A percentile compares a stretch with the other conserved stretches of the same genome.
Evolutionary conservation across 2,797 vertebrate genomes (phyloP).

Genomic region (Anguilla marmorata): DNA sequence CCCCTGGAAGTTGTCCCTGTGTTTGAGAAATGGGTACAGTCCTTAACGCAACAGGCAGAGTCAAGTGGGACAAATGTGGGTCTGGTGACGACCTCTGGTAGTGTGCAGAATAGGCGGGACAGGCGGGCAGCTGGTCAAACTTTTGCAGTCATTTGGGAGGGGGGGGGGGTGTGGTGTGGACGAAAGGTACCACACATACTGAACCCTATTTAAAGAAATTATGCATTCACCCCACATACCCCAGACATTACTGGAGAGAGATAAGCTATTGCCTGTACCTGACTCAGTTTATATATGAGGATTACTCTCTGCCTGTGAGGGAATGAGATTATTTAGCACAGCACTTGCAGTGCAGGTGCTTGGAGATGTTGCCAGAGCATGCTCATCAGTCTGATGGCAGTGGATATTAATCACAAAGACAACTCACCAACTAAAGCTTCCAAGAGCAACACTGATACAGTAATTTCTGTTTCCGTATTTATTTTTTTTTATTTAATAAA

Average conservation of each 20-base stretch:
- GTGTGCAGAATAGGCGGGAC: neutral
- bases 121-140: slow-evolving; percentile 4
- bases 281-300: neutral
- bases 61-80: neutral
- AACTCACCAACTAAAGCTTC: neutral
- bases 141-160: neutral
- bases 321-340: neutral
- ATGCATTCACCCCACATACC: neutral
- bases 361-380: slow-evolving; percentile 18
- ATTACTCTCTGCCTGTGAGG: neutral
- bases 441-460: neutral
- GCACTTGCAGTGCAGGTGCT: slow-evolving; percentile 8
- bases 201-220: neutral
- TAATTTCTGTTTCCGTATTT: slow-evolving; percentile 11
- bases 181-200: neutral
- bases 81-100: neutral
- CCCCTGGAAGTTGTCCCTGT: neutral
- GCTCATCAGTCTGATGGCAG: slow-evolving; percentile 5
- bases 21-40: neutral
- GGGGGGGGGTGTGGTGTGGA: neutral
- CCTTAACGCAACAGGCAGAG: neutral
- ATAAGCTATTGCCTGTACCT: neutral
- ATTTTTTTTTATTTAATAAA: neutral
- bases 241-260: neutral
- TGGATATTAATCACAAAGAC: slow-evolving; percentile 21